These are phyloP conservation scores for Tetragonula carbonaria DNA, from an alignment of 2,888 invertebrate genomes.

Conservation along the genomic window DNA sequence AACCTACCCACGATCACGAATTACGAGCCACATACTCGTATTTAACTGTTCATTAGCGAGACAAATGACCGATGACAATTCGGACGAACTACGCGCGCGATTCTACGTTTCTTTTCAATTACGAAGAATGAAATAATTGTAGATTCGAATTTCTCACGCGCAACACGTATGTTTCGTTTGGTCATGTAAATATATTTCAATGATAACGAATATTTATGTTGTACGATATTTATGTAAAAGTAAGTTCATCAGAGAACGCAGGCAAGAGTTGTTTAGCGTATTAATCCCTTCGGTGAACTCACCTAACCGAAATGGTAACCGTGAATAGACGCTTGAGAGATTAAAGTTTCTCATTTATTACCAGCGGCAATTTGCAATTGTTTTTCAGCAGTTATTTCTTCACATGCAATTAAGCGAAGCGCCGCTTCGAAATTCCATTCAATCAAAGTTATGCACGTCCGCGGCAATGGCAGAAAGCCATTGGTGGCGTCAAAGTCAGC, in stretches of 20 bases:
- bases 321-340: not conserved
- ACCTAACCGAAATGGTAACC: not conserved
- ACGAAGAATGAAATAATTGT: not conserved
- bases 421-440: conserved; percentile 16
- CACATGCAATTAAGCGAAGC: not conserved
- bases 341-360: not conserved
- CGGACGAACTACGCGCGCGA: not conserved
- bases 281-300: not conserved
- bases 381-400: not conserved
- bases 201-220: too few relatives aligned
- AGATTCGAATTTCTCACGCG: not conserved
- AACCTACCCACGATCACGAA: conserved; percentile 15
- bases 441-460: conserved; percentile 5
- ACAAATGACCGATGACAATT: not conserved
- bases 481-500: conserved; percentile 7
- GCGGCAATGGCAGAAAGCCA: not conserved
- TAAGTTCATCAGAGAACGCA: not conserved
- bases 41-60: conserved; percentile 28
- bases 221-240: not conserved
- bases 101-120: not conserved
- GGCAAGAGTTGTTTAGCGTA: too few relatives aligned
- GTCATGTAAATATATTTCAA: too few relatives aligned
- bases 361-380: not conserved
- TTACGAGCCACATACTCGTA: conserved; percentile 27
- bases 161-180: not conserved